Evolutionary conservation across 2,797 vertebrate species (phyloP).

Genomic region (Hemitrygon akajei): DNA sequence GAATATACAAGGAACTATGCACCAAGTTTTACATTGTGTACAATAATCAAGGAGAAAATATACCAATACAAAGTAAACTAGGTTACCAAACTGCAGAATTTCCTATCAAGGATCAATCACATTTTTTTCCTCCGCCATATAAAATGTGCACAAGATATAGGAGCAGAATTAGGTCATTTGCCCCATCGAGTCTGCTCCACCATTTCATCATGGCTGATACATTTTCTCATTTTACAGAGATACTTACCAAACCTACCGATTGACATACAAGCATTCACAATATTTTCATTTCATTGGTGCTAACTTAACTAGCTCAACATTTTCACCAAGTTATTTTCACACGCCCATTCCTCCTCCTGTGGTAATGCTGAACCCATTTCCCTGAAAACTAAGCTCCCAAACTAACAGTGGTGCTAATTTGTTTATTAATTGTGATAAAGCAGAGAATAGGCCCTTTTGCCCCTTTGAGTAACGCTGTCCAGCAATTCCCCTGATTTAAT

Average conservation of each 20-base stretch:
- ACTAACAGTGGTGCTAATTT: not conserved
- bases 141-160: too few relatives aligned
- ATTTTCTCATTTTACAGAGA: too few relatives aligned
- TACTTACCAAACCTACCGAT: not conserved
- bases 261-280: not conserved
- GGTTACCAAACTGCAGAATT: not conserved
- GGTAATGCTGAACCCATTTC: not conserved
- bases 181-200: too few relatives aligned
- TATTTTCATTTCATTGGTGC: not conserved
- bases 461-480: too few relatives aligned
- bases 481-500: too few relatives aligned
- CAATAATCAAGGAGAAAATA: not conserved
- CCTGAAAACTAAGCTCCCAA: not conserved
- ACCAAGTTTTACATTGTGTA: not conserved
- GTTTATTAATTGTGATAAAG: too few relatives aligned
- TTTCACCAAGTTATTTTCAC: not conserved
- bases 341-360: too few relatives aligned
- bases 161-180: too few relatives aligned
- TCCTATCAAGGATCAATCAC: not conserved
- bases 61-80: not conserved
- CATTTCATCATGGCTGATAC: too few relatives aligned
- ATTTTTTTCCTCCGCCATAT: not conserved
- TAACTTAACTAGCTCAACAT: not conserved
- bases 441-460: too few relatives aligned
- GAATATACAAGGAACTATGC: not conserved